phyloP scores from a whole-genome alignment of 2,888 invertebrate genomes.

The Macaria liturata region DNA sequence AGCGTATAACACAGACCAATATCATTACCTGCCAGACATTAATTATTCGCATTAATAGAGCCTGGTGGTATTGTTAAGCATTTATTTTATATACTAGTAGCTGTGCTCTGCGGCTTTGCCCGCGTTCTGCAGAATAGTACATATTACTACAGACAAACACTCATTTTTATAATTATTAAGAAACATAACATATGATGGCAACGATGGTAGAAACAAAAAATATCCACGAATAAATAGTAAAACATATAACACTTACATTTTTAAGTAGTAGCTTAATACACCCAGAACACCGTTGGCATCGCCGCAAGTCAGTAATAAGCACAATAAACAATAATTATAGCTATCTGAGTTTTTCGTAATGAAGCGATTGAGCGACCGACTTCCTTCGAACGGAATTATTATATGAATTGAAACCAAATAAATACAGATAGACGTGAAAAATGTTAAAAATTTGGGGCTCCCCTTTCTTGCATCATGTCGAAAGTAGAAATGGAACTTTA shows the following conservation, averaged over 20 bases:
- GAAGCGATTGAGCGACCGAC: constrained; percentile 3
- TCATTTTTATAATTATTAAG: background rate
- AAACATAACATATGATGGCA: constrained; percentile 1
- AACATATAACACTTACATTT: constrained; percentile 4
- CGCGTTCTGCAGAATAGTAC: constrained; percentile 2
- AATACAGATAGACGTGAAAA: constrained; percentile 4
- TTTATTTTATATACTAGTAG: constrained; percentile 4
- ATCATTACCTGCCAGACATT: constrained; percentile 3
- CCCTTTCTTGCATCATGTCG: constrained; percentile 2
- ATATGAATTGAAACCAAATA: constrained; percentile 1
- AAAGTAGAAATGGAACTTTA: constrained; percentile 1
- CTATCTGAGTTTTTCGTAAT: constrained; percentile 3
- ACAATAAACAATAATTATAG: constrained; percentile 3
- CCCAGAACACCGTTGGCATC: constrained; percentile 2
- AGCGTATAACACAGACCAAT: constrained; percentile 5
- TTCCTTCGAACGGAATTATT: constrained; percentile 3
- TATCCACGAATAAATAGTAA: constrained; percentile 5
- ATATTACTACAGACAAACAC: background rate
- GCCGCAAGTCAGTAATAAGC: constrained; percentile 2
- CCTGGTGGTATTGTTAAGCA: constrained; percentile 4
- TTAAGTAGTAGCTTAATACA: constrained; percentile 1
- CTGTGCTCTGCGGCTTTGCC: constrained; percentile 3
- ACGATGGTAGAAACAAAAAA: constrained; percentile 1
- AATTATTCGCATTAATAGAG: constrained; percentile 6
- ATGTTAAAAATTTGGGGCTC: constrained; percentile 2